Conservation (phyloP, 2,888 invertebrate species). For the Ecdyonurus torrentis region DNA sequence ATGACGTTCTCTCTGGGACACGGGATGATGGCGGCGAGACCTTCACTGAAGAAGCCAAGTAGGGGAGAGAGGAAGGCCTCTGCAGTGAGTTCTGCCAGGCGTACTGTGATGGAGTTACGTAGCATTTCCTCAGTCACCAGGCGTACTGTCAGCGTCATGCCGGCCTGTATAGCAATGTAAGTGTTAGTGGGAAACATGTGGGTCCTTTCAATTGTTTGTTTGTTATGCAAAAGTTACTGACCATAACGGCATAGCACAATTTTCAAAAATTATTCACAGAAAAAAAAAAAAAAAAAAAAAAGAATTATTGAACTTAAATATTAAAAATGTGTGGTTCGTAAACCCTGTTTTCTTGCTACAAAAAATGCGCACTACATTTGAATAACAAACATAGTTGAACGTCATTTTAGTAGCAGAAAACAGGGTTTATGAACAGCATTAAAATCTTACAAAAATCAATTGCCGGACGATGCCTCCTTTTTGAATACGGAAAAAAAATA, state of each 20-base stretch:
- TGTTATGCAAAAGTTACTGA: neutral
- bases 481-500: too few relatives aligned
- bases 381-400: too few relatives aligned
- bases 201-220: neutral
- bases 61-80: constrained; percentile 82
- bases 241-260: neutral
- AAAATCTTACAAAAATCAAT: too few relatives aligned
- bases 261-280: constrained; percentile 8
- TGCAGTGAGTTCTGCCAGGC: constrained; percentile 83
- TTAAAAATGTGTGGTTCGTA: too few relatives aligned
- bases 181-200: neutral
- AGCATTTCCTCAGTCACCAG: constrained; percentile 90
- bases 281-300: too few relatives aligned
- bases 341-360: too few relatives aligned
- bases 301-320: too few relatives aligned
- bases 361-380: too few relatives aligned
- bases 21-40: constrained; percentile 78
- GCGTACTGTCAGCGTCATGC: constrained; percentile 80
- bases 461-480: too few relatives aligned
- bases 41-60: constrained; percentile 74
- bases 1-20: constrained; percentile 86
- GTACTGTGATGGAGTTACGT: constrained; percentile 82
- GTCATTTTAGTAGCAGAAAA: too few relatives aligned
- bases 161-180: constrained; percentile 31
- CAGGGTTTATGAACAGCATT: too few relatives aligned